Base-by-base conservation (phyloP, 2,113 vertebrate species). In the Phylloscopus trochiloides region DNA sequence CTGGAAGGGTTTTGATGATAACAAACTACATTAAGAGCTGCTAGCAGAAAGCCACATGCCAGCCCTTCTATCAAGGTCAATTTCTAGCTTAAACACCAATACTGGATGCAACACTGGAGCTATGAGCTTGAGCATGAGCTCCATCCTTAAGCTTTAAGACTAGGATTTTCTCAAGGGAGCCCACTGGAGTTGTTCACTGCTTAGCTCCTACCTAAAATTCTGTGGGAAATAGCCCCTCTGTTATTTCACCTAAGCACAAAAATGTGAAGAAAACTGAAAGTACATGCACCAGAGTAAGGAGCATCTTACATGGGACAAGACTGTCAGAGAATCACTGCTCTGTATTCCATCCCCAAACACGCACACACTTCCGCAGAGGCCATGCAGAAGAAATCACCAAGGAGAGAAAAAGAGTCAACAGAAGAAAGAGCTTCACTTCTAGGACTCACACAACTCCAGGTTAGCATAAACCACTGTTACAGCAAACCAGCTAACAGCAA, bases 401-500 rank as follows among this genome's bases (percentile, higher is more conserved):
- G 67, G 68, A 92, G 29, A 47, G 45, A 90, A 88, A 36, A 73
- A 82, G 17, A 28, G 21, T 71, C 84, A 85, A 43, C 6, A 80
- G 54, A 72, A 12, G 31, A 63, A 86, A 87, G 1, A 71, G n/a
- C 68, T 86, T 88, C 80, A 48, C 29, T 78, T 75, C n/a, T 9
- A 54, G 31, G 42, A 54, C 71, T 83, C 7, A 43, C n/a, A 45
- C n/a, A 89, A 59, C 61, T 81, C 28, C 74, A 31, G 25, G 29
- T 79, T 90, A 91, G 78, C 7, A 34, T 11, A 80, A 95, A 88
- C 72, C 63, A 45, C 4, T 1, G 3, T 52, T 61, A 70, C 42
- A 88, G 91, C 83, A 96, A 91, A 88, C 32, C 65, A 85, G 19
- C 91, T 83, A 90, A 76, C 42, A 75, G 84, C 93, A 26, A 71